A percentile compares a stretch with the other conserved stretches of the same genome.
These are phyloP conservation scores for Drosophila bunnanda DNA, from an alignment of 2,888 invertebrate genomes.

Conservation along the genomic window DNA sequence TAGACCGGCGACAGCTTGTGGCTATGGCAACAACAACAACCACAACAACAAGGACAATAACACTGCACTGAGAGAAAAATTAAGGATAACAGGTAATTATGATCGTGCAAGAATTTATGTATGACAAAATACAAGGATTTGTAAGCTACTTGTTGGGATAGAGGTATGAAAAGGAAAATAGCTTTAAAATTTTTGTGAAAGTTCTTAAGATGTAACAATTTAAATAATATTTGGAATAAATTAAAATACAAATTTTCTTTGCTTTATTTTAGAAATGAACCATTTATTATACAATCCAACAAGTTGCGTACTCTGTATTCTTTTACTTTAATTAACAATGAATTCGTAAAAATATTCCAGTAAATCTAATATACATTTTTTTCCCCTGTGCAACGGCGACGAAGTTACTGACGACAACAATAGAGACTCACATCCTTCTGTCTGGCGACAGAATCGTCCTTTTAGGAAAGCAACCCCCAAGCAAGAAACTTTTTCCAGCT, in stretches of 20 bases:
- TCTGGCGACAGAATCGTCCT: conserved; percentile 37
- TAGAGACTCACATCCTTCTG: conserved; percentile 58
- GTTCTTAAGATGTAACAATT: not conserved
- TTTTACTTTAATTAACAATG: not conserved
- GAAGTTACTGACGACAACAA: conserved; percentile 42
- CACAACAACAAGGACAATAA: conserved; percentile 36
- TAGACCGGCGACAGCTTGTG: conserved; percentile 73
- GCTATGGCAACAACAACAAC: conserved; percentile 60
- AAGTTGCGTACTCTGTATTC: not conserved
- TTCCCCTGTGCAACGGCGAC: conserved; percentile 2
- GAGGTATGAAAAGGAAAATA: not conserved
- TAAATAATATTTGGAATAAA: not conserved
- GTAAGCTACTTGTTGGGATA: not conserved
- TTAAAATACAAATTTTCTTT: not conserved
- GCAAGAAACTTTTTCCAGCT: conserved; percentile 44
- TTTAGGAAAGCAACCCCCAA: conserved; percentile 59
- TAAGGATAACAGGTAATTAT: not conserved
- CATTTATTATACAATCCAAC: not conserved
- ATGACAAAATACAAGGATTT: not conserved
- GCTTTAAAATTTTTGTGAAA: fast-evolving
- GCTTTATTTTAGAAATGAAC: not conserved
- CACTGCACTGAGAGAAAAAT: conserved; percentile 17
- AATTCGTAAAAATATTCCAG: too few relatives aligned
- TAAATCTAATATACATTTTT: not conserved
- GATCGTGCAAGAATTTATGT: not conserved